These are phyloP conservation scores for Antennarius striatus DNA, from an alignment of 2,113 vertebrate genomes.

Conservation along the genomic window DNA sequence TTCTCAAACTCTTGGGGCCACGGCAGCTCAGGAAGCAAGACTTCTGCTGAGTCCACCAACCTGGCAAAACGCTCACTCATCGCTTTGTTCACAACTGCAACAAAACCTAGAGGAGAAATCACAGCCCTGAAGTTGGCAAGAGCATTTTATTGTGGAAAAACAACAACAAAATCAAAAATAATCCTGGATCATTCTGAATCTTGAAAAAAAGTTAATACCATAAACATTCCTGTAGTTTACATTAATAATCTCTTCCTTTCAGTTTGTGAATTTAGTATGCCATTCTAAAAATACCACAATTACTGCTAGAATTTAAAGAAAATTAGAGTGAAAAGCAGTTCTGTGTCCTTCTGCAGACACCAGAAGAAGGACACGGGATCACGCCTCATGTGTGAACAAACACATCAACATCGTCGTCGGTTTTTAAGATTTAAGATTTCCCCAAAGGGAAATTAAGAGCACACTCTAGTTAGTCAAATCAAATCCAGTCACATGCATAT, in stretches of 20 bases:
- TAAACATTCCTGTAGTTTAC: no score
- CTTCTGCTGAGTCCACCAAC: slow-evolving; percentile 85
- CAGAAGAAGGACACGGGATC: not conserved
- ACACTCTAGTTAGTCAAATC: no score
- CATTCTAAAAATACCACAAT: no score
- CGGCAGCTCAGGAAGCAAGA: slow-evolving; percentile 86
- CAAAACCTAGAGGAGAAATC: slow-evolving; percentile 80
- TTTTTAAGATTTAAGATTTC: no score
- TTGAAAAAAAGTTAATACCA: no score
- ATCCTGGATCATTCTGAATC: not conserved
- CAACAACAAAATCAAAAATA: not conserved
- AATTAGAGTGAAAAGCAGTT: no score
- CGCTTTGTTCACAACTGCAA: slow-evolving; percentile 91
- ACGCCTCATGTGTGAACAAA: not conserved
- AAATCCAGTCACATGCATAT: no score
- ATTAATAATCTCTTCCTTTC: no score
- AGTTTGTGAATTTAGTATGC: no score
- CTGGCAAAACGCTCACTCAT: slow-evolving; percentile 89
- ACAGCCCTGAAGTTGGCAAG: not conserved
- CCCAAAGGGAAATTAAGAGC: no score
- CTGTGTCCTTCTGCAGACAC: not conserved
- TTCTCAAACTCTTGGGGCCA: slow-evolving; percentile 90
- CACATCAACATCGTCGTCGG: not conserved
- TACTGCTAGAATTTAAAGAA: not conserved
- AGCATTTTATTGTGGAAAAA: not conserved